phyloP scores from a whole-genome alignment of 2,113 vertebrate species.

The Climacteris rufus region DNA sequence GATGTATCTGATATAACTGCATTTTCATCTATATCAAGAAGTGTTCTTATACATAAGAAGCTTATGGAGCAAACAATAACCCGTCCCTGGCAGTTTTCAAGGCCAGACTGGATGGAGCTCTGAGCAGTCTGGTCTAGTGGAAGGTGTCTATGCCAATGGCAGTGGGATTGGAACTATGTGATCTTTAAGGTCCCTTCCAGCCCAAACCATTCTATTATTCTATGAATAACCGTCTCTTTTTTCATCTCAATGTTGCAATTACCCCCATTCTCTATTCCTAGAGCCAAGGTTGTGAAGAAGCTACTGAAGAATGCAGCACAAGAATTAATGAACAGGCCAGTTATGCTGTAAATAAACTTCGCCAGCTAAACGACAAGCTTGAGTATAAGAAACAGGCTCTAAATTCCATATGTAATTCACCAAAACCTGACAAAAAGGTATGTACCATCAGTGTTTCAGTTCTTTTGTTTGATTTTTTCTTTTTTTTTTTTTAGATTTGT shows the following conservation, averaged over 20 bases:
- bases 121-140: neutral
- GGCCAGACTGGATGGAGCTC: neutral
- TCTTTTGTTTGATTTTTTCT: neutral
- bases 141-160: neutral
- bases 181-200: neutral
- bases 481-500: neutral
- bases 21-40: neutral
- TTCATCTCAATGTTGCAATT: neutral
- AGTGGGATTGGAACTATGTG: neutral
- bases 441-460: neutral
- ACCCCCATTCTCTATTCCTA: slow-evolving; percentile 12
- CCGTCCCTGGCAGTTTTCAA: neutral
- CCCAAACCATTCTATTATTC: neutral
- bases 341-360: slow-evolving; percentile 90
- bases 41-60: neutral
- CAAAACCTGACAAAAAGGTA: slow-evolving; percentile 98
- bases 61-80: neutral
- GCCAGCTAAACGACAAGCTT: slow-evolving; percentile 90
- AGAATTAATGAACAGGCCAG: slow-evolving; percentile 90
- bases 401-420: slow-evolving; percentile 91
- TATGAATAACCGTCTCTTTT: neutral
- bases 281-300: slow-evolving; percentile 81
- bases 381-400: slow-evolving; percentile 96
- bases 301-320: slow-evolving; percentile 81
- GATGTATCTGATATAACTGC: neutral